Evolutionary conservation across 2,113 vertebrate genomes (phyloP), one percentile per base, ranked within the genome.

Genomic region (Acrocephalus kingi): DNA sequence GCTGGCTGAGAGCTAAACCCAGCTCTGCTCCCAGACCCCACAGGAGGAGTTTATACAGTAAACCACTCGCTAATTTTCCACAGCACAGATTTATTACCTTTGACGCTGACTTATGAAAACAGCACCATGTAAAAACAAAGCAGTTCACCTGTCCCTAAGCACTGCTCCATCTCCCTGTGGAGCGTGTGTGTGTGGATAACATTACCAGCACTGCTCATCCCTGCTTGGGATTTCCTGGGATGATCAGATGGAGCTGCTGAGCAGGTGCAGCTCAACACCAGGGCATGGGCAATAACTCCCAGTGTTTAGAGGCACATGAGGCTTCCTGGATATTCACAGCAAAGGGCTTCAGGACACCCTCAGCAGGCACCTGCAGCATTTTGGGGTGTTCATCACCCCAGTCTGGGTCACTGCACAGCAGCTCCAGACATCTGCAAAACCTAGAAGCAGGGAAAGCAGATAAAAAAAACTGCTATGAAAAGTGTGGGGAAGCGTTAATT

Each of bases 1-100:
- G 15, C 3, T 11, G 25, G 37, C 81, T 14, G 1, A 63, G 63
- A 86, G 80, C 37, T 61, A 8, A 1, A 31, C 1, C 7, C 48
- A 74, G 87, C 90, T 51, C 64, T 55, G 5, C 55, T 81, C 82
- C 59, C 0, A 0, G 55, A 17, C n/a, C 2, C 15, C 1, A 0
- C 43, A 49, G 45, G 69, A 75, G 27, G 6, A 46, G 59, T 87
- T 84, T 59, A 46, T 66, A 16, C 0, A 81, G 28, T 4, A 48
- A 94, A 81, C n/a, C 39, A 35, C 56, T 35, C 7, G 2, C 80
- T 86, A 10, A 37, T 58, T 81, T 87, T 81, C 64, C 66, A 6
- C n/a, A 77, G 84, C 55, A 71, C 56, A 55, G 73, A 94, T 94
- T 87, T 78, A 93, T 75, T 71, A 93, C 92, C 89, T 84, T 78